Evolutionary conservation across 2,888 invertebrate genomes (phyloP).

Genomic region (Patella pellucida): DNA sequence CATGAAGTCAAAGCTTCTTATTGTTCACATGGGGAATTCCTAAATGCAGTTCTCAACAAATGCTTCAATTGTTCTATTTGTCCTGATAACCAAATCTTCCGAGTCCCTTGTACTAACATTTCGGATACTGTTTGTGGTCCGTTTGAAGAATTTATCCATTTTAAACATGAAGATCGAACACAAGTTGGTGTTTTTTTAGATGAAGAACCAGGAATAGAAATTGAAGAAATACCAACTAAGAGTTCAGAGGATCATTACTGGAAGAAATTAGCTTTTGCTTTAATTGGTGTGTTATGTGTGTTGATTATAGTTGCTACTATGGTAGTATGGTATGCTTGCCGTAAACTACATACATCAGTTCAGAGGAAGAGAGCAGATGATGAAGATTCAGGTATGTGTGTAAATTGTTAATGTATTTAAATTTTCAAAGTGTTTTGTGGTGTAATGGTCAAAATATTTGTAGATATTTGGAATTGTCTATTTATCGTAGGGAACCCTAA

Average conservation of each 20-base stretch:
- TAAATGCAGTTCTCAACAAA: not conserved
- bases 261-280: slow-evolving; percentile 54
- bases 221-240: slow-evolving; percentile 26
- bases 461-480: no score
- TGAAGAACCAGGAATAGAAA: slow-evolving; percentile 2
- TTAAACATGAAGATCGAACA: slow-evolving; percentile 26
- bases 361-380: slow-evolving; percentile 33
- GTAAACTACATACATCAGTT: slow-evolving; percentile 39
- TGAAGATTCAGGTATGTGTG: slow-evolving; percentile 35
- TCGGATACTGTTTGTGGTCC: slow-evolving; percentile 43
- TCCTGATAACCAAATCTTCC: slow-evolving; percentile 40
- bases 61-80: slow-evolving; percentile 39
- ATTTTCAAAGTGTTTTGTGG: no score
- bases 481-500: no score
- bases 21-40: slow-evolving; percentile 6
- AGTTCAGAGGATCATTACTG: slow-evolving; percentile 52
- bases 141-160: slow-evolving; percentile 41
- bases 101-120: slow-evolving; percentile 34
- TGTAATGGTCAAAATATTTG: no score
- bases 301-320: slow-evolving; percentile 50
- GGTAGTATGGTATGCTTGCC: slow-evolving; percentile 47
- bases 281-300: slow-evolving; percentile 56
- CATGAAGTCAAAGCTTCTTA: not conserved
- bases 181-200: slow-evolving; percentile 13
- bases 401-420: no score